Evolutionary conservation across 92 coral and sea anemone species (phyloP).

Genomic region (Palythoa grandis): DNA sequence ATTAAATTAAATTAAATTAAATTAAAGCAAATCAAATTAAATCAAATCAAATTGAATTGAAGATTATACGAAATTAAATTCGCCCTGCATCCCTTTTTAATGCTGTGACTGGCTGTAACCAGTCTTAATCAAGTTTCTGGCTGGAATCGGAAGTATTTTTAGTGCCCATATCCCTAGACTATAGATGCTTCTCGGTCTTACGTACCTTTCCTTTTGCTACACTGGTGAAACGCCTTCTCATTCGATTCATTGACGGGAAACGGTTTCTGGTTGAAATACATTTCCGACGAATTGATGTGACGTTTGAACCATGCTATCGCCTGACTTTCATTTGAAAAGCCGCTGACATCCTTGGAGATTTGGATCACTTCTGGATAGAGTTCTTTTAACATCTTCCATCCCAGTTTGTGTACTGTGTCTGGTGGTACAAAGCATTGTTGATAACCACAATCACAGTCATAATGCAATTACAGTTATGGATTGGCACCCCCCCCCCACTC

Average conservation of each 20-base stretch:
- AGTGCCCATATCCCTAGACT: background rate
- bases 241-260: slow-evolving; percentile 94
- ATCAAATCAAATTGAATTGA: no score
- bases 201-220: slow-evolving; percentile 63
- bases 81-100: no score
- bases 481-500: no score
- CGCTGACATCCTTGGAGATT: slow-evolving; percentile 76
- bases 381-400: slow-evolving; percentile 67
- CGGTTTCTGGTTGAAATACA: slow-evolving; percentile 85
- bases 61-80: no score
- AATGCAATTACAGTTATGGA: background rate
- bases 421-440: background rate
- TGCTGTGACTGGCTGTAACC: no score
- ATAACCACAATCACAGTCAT: background rate
- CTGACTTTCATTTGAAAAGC: slow-evolving; percentile 59
- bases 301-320: slow-evolving; percentile 71
- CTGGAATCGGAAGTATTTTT: background rate
- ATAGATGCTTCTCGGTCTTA: background rate
- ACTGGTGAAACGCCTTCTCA: slow-evolving; percentile 65
- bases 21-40: no score
- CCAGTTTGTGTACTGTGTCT: slow-evolving; percentile 86
- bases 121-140: background rate
- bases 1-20: no score
- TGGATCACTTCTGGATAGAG: slow-evolving; percentile 78
- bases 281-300: slow-evolving; percentile 68